Evolutionary conservation across 2,113 vertebrate species (phyloP).

Genomic region (Desmodus rotundus): DNA sequence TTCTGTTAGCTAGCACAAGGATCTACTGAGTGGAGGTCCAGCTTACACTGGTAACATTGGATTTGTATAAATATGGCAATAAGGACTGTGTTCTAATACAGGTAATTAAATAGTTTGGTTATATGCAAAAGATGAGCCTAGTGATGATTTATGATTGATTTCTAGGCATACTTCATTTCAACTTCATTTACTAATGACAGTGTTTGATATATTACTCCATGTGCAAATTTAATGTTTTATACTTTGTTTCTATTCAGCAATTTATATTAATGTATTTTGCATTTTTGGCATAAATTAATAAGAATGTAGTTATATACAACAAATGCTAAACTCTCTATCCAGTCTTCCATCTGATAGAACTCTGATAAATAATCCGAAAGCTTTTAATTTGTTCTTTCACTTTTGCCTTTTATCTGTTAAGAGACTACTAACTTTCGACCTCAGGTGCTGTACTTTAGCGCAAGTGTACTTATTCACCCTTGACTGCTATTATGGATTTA

Average conservation of each 20-base stretch:
- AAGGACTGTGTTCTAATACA: background rate
- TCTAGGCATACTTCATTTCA: constrained; percentile 6
- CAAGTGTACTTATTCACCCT: background rate
- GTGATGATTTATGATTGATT: constrained; percentile 10
- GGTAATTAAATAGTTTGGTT: background rate
- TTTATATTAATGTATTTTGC: constrained; percentile 26
- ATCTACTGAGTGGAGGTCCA: background rate
- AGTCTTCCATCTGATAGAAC: background rate
- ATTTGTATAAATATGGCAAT: background rate
- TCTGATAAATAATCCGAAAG: background rate
- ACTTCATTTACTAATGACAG: background rate
- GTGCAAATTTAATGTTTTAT: background rate
- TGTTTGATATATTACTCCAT: background rate
- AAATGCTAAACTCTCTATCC: background rate
- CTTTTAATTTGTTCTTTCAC: constrained; percentile 4
- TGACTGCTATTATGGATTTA: background rate
- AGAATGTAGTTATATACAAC: background rate
- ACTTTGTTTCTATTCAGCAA: background rate
- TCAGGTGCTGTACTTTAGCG: background rate
- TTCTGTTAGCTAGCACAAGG: background rate
- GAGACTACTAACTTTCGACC: background rate
- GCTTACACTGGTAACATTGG: background rate
- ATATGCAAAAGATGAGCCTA: background rate
- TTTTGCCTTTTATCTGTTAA: background rate
- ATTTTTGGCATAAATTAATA: constrained; percentile 18